phyloP scores from a whole-genome alignment of 2,888 invertebrate species.

The Pachycephus smyrnensis region DNA sequence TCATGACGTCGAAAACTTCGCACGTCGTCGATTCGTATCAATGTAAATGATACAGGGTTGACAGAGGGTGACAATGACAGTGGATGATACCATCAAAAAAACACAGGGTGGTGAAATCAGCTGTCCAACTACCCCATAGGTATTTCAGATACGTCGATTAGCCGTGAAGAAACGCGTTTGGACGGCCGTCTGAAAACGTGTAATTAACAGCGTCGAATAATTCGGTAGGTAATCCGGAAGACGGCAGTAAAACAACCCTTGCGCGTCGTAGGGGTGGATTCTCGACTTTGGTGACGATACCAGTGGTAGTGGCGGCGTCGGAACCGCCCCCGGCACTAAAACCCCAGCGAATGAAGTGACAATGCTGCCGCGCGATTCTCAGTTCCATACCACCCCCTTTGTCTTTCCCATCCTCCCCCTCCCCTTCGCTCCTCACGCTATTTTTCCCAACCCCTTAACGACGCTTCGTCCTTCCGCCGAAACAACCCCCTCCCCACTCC shows the following conservation, averaged over 20 bases:
- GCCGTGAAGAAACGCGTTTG: neutral
- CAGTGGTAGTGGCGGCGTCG: slow-evolving; percentile 35
- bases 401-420: slow-evolving; percentile 41
- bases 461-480: neutral
- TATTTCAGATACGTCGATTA: neutral
- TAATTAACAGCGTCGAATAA: neutral
- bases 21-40: neutral
- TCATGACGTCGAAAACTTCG: neutral
- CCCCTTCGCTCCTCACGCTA: neutral
- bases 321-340: slow-evolving; percentile 47
- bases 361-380: slow-evolving; percentile 50
- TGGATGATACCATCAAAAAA: neutral
- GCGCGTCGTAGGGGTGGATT: slow-evolving; percentile 27
- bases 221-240: slow-evolving; percentile 48
- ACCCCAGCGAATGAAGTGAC: slow-evolving; percentile 50
- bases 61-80: neutral
- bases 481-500: too few relatives aligned
- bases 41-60: neutral
- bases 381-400: slow-evolving; percentile 52
- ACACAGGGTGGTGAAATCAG: neutral
- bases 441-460: neutral
- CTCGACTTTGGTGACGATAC: neutral
- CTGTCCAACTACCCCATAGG: neutral
- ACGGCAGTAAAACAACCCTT: slow-evolving; percentile 54
- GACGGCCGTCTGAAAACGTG: neutral